Evolutionary conservation across 2,113 vertebrate species (phyloP).

Genomic region (Anhinga rufa): DNA sequence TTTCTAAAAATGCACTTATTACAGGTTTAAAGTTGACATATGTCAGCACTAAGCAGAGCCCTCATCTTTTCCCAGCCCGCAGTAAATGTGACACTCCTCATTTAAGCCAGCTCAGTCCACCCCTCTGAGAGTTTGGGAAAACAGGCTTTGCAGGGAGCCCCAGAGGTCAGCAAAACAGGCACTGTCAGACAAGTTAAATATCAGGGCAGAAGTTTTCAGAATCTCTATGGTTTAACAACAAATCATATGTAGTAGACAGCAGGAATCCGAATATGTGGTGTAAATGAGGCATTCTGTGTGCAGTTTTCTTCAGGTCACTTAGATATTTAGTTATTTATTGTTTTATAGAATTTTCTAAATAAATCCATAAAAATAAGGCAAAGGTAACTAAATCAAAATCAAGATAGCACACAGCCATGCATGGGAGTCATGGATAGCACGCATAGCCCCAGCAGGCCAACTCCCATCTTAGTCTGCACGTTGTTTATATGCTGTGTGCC

Average conservation of each 20-base stretch:
- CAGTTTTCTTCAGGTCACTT: background rate
- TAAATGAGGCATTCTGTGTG: background rate
- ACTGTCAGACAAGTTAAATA: background rate
- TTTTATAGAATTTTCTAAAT: background rate
- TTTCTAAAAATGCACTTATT: conserved; percentile 7
- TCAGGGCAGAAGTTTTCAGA: background rate
- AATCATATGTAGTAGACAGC: background rate
- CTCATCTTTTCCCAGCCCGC: background rate
- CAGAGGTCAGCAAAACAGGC: background rate
- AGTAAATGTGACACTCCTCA: background rate
- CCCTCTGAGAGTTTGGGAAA: background rate
- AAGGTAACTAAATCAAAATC: background rate
- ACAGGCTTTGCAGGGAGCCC: conserved; percentile 15
- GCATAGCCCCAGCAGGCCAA: background rate
- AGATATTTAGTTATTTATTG: background rate
- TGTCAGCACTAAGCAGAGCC: background rate
- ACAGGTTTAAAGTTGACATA: conserved; percentile 6
- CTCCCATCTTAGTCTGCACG: background rate
- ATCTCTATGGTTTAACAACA: background rate
- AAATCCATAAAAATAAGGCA: background rate
- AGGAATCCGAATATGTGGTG: background rate
- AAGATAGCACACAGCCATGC: background rate
- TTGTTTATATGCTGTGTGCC: background rate
- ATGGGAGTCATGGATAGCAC: background rate
- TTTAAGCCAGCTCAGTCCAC: background rate